Evolutionary conservation across 2,113 vertebrate genomes (phyloP).

Genomic region (Jacana jacana): DNA sequence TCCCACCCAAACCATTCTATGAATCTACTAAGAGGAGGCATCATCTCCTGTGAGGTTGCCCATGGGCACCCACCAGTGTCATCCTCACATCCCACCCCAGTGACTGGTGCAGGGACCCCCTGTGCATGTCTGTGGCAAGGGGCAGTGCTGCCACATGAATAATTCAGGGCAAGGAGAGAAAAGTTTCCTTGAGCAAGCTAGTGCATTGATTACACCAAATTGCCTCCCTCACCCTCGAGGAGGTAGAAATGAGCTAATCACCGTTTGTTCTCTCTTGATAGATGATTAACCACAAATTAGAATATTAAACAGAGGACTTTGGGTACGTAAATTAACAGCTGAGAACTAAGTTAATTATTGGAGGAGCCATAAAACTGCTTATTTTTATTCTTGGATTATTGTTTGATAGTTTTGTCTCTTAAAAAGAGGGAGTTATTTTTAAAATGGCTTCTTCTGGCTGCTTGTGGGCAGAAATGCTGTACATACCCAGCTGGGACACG

Average conservation of each 20-base stretch:
- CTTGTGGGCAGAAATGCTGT: rapidly evolving
- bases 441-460: not conserved
- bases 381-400: conserved; percentile 2
- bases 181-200: not conserved
- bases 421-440: not conserved
- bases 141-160: not conserved
- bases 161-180: not conserved
- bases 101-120: not conserved
- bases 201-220: conserved; percentile 25
- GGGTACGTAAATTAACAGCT: conserved; percentile 1
- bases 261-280: conserved; percentile 39
- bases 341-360: not conserved
- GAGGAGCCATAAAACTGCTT: not conserved
- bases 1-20: too few relatives aligned
- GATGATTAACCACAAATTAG: conserved; percentile 59
- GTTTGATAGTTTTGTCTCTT: not conserved
- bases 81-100: rapidly evolving
- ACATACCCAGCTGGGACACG: rapidly evolving
- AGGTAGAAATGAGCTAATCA: conserved; percentile 44
- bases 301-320: conserved; percentile 47
- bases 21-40: too few relatives aligned
- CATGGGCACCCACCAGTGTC: rapidly evolving
- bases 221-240: conserved; percentile 12
- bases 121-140: rapidly evolving
- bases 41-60: rapidly evolving